Base-by-base conservation (phyloP, 1,140 invertebrate genomes). In the Diabrotica virgifera region DNA sequence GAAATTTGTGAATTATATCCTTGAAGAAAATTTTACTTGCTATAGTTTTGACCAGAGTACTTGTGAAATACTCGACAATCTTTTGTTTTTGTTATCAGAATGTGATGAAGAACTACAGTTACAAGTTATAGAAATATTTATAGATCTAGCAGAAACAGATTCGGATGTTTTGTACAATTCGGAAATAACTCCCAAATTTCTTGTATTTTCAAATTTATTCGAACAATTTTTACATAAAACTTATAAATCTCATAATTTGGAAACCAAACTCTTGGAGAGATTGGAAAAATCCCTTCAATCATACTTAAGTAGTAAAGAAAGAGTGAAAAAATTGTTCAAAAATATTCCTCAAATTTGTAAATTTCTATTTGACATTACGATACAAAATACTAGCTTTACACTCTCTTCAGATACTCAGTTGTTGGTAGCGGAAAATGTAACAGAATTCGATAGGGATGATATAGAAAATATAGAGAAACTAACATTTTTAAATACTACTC, bases 191-290 rank as follows among this genome's bases (percentile, higher is more conserved):
- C 36, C 57, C 12, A 68, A 67, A 52, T 60, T 73, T 36, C 40
- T 57, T 36, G 13, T 55, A 14, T 71, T 74, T 66, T 63, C 52
- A 37, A 69, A 56, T 14, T 68, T 70, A 8, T 71, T 76, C 58
- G 74, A 77, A 70, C 66, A 71, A 51, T 65, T 70, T n/a, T 54
- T 72, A 37, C 74, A 70, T 58, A 60, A 72, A 51, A 59, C 72
- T 52, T 74, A 63, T 58, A 66, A 69, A 63, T 58, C 64, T 10
- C 8, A 11, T 8, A 36, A 6, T 6, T 36, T 53, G 12, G 13
- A 62, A 37, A 51, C 0, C 14, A 36, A 53, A 57, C 10, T 61
- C 58, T 59, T 65, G 52, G 12, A 59, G 24, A 12, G 12, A 40
- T 68, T 71, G 67, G 72, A 73, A 62, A 8, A 50, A 13, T 40